Conservation (phyloP, 2,113 vertebrate species). For the Ictalurus punctatus region DNA sequence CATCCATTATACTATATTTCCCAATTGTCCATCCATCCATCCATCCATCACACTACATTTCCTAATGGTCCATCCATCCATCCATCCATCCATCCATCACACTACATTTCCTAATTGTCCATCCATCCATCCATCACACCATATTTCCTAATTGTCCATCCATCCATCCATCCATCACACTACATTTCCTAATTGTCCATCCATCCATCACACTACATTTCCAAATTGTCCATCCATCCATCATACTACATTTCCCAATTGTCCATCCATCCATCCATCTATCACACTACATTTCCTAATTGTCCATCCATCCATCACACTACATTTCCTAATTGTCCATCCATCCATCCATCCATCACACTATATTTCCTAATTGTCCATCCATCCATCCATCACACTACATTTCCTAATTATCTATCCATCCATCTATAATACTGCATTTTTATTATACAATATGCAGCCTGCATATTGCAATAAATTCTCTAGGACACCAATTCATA, state of each 20-base stretch:
- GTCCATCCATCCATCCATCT: not conserved
- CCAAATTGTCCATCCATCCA: not conserved
- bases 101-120: too few species aligned
- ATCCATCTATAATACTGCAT: not conserved
- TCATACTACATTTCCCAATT: not conserved
- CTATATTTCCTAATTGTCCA: not conserved
- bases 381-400: not conserved
- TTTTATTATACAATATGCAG: not conserved
- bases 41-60: too few species aligned
- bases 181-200: not conserved
- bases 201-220: not conserved
- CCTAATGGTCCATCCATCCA: too few species aligned
- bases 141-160: not conserved
- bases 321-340: not conserved
- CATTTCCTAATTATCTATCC: not conserved
- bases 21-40: too few species aligned
- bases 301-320: not conserved
- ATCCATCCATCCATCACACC: too few species aligned
- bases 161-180: not conserved
- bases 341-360: not conserved
- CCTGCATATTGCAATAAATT: too few species aligned
- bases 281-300: too few species aligned
- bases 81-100: too few species aligned
- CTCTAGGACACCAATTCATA: not conserved
- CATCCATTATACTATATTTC: not conserved